Evolutionary conservation across 1,140 invertebrate species (phyloP), one percentile per base, ranked within the genome.

Genomic region (Plutomurus gul): DNA sequence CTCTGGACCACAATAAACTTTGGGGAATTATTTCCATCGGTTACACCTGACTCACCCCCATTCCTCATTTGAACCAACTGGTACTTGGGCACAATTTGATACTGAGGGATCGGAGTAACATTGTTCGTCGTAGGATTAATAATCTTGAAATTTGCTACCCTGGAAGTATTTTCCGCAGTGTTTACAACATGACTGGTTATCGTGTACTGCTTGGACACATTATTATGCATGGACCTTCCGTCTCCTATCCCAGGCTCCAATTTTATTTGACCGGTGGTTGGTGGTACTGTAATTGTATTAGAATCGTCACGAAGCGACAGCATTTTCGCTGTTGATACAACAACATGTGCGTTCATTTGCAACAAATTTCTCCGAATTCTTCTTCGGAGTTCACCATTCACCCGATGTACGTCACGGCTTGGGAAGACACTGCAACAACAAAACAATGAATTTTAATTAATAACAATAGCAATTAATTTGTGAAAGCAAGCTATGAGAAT

Each of bases 41-140:
- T 8, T 65, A 33, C 56, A 18, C 4, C 8, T 33, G 27, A 16
- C 2, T 30, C 56, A 16, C 30, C 16, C 18, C 56, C 56, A 33
- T 65, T 65, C 8, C 56, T 65, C 56, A 65, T 65, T 30, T 65
- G 56, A 33, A 65, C 56, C 36, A 65, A n/a, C n/a, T n/a, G 27
- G 27, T 65, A 65, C 36, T 65, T 65, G 18, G 56, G 56, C 25
- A 65, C 56, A n/a, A n/a, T n/a, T 65, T 65, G 56, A 33, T 65
- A 65, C 10, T 65, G 56, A n/a, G 56, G 56, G 13, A 65, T n/a
- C 0, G 56, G 56, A 5, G 56, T n/a, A 33, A n/a, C 56, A 36
- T 18, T 36, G 27, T 65, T 13, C 0, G 39, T 43, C 39, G 30
- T n/a, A 16, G 56, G n/a, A 8, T 65, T 65, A 13, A 65, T 30